Conservation (phyloP, 2,113 vertebrate genomes). For the Leucosticte australis region DNA sequence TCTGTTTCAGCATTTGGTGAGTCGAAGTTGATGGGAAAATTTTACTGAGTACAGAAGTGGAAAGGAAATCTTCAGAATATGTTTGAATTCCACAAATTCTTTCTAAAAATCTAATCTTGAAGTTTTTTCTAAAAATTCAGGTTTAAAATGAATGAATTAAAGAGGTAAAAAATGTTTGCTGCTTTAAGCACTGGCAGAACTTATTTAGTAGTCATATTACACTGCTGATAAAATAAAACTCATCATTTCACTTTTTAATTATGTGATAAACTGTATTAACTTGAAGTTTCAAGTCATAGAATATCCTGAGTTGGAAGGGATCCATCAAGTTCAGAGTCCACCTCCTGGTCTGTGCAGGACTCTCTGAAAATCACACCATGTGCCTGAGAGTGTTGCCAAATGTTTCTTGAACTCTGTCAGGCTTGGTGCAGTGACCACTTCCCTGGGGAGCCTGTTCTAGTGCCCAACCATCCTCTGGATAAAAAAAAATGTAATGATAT, state of each 20-base stretch:
- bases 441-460: neutral
- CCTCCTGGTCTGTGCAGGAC: neutral
- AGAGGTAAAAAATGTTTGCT: neutral
- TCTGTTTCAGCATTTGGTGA: neutral
- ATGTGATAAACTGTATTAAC: neutral
- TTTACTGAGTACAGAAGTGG: neutral
- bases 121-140: neutral
- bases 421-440: neutral
- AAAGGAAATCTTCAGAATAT: neutral
- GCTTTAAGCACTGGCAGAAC: neutral
- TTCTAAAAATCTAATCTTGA: neutral
- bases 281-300: neutral
- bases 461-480: rapidly evolving
- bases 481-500: neutral
- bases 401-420: rapidly evolving
- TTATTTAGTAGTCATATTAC: neutral
- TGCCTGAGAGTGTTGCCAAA: neutral
- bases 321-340: neutral
- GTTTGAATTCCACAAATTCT: neutral
- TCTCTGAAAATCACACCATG: neutral
- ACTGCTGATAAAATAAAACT: neutral
- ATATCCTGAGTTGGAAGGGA: neutral
- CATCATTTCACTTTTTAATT: neutral
- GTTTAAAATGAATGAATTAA: neutral
- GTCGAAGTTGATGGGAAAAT: neutral